Conservation (phyloP, 2,888 invertebrate species). For the Yponomeuta sedellus region DNA sequence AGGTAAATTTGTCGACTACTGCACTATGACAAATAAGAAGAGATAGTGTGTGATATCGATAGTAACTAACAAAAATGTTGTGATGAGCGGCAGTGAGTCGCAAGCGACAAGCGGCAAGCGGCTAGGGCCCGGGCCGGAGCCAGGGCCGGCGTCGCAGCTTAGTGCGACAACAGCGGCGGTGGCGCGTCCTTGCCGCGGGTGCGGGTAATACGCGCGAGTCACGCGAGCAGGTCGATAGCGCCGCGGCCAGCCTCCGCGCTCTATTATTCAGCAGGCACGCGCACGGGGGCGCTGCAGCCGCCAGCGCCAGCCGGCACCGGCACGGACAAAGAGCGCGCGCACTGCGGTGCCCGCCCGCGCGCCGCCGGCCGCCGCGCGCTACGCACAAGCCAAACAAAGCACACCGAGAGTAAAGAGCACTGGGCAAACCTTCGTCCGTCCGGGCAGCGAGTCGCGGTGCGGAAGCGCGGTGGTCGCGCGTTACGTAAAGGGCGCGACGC, state of each 20-base stretch:
- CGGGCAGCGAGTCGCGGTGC: conserved; percentile 31
- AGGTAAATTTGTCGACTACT: conserved; percentile 15
- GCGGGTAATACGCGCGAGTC: conserved; percentile 56
- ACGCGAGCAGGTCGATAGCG: conserved; percentile 75
- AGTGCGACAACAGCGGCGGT: conserved; percentile 36
- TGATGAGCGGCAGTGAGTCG: not conserved
- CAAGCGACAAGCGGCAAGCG: not conserved
- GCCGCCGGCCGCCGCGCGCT: conserved; percentile 33
- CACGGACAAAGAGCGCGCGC: conserved; percentile 59
- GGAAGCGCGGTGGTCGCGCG: conserved; percentile 58
- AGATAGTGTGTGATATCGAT: conserved; percentile 17
- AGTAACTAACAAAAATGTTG: conserved; percentile 25
- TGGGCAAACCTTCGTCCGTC: conserved; percentile 41
- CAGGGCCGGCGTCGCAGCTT: conserved; percentile 26
- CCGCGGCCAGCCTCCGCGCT: conserved; percentile 62
- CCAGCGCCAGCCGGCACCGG: conserved; percentile 43
- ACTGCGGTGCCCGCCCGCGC: conserved; percentile 31
- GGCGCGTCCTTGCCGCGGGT: conserved; percentile 55
- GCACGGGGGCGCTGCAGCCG: conserved; percentile 17
- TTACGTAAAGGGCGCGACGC: conserved; percentile 66
- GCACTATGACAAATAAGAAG: conserved; percentile 17
- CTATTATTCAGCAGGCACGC: conserved; percentile 68
- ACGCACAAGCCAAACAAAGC: conserved; percentile 33
- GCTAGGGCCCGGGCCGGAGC: conserved; percentile 16
- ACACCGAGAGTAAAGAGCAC: conserved; percentile 48